Percentiles rank a stretch among this genome's conserved stretches.
Evolutionary conservation across 2,888 invertebrate species (phyloP).

Genomic region (Ypsolopha scabrella): DNA sequence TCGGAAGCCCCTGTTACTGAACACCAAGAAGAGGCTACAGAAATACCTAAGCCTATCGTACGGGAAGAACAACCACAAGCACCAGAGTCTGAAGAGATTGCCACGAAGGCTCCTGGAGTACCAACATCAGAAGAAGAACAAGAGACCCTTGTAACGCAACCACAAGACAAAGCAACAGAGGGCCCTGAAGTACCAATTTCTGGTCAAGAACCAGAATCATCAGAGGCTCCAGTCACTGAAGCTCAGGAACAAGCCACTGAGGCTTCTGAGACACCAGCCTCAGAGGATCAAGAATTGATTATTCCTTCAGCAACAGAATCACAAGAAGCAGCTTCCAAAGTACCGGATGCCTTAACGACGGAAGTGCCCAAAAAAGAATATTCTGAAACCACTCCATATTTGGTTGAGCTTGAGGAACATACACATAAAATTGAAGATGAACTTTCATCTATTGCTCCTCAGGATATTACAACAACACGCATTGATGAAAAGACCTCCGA

Average conservation of each 20-base stretch:
- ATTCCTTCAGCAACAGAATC: slow-evolving; percentile 5
- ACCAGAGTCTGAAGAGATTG: not conserved
- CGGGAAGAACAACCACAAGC: not conserved
- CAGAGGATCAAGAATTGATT: slow-evolving; percentile 1
- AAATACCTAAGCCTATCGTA: not conserved
- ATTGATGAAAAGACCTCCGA: not conserved
- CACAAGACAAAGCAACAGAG: not conserved
- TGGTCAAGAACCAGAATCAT: slow-evolving; percentile 2
- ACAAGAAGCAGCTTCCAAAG: slow-evolving; percentile 7
- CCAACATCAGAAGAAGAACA: not conserved
- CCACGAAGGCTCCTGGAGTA: not conserved
- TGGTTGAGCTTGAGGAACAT: slow-evolving; percentile 44
- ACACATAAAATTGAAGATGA: slow-evolving; percentile 27
- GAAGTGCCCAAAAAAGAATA: slow-evolving; percentile 7
- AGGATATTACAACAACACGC: slow-evolving; percentile 11
- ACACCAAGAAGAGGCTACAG: not conserved
- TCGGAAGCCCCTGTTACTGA: not conserved
- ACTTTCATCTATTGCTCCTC: slow-evolving; percentile 13
- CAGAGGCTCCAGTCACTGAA: not conserved
- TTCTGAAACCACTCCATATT: slow-evolving; percentile 31
- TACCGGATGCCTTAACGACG: not conserved
- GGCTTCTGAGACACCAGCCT: not conserved
- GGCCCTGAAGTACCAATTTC: not conserved
- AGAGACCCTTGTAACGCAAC: not conserved
- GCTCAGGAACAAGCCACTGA: not conserved